A percentile compares a stretch with the other conserved stretches of the same genome.
phyloP scores from a whole-genome alignment of 2,888 invertebrate genomes.

The Sylvicola cinctus region DNA sequence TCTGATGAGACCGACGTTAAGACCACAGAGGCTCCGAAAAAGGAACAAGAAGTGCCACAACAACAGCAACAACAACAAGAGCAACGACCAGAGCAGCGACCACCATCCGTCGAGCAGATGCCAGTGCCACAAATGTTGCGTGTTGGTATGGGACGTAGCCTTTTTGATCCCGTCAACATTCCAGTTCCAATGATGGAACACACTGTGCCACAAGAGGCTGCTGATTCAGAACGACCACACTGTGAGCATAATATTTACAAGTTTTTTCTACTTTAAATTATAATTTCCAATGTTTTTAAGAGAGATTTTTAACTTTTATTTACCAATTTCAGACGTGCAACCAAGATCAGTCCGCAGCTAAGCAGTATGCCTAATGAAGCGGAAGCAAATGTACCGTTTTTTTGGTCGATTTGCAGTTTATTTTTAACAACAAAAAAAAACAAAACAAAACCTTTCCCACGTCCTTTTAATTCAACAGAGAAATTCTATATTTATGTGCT shows the following conservation, averaged over 20 bases:
- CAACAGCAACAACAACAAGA: constrained; percentile 16
- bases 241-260: constrained; percentile 35
- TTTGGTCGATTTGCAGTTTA: neutral
- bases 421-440: neutral
- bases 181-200: constrained; percentile 35
- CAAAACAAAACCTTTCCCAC: neutral
- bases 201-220: constrained; percentile 32
- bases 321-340: constrained; percentile 45
- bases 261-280: constrained; percentile 1
- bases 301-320: constrained; percentile 6
- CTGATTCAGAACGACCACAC: constrained; percentile 42
- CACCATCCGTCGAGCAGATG: constrained; percentile 20
- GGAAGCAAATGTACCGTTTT: neutral
- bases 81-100: constrained; percentile 21
- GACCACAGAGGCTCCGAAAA: constrained; percentile 3
- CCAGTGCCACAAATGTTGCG: constrained; percentile 22
- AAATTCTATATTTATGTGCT: neutral
- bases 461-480: neutral
- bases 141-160: constrained; percentile 24
- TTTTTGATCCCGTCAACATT: constrained; percentile 27
- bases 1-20: neutral
- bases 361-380: neutral
- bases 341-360: constrained; percentile 50
- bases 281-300: constrained; percentile 1
- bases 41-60: constrained; percentile 9